Evolutionary conservation across 2,797 vertebrate species (phyloP).

Genomic region (Coracias cyanogaster): DNA sequence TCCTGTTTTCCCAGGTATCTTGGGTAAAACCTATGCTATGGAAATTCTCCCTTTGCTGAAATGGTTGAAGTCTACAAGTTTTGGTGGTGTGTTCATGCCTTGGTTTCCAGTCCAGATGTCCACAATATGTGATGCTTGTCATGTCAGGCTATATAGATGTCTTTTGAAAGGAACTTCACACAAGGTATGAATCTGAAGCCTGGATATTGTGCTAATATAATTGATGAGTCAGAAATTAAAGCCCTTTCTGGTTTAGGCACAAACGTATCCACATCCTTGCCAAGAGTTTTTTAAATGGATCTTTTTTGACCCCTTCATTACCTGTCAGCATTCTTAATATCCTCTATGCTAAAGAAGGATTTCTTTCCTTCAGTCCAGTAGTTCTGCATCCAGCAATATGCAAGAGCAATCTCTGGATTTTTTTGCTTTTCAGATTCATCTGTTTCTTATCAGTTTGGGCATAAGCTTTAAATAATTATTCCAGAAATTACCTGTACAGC

Average conservation of each 20-base stretch:
- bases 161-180: neutral
- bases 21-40: neutral
- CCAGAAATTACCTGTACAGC: neutral
- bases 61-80: neutral
- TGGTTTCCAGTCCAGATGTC: neutral
- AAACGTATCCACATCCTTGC: neutral
- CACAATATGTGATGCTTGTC: neutral
- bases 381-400: neutral
- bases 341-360: neutral
- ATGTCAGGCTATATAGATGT: neutral
- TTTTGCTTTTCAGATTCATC: neutral
- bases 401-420: neutral
- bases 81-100: neutral
- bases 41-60: neutral
- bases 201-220: neutral
- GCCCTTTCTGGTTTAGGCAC: neutral
- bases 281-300: neutral
- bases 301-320: neutral
- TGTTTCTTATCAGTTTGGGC: neutral
- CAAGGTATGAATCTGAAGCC: neutral
- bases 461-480: neutral
- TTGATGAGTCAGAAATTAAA: neutral
- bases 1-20: neutral
- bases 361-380: neutral
- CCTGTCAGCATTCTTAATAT: neutral